phyloP scores from a whole-genome alignment of 2,797 vertebrate species.

The Lagothrix lagotricha region DNA sequence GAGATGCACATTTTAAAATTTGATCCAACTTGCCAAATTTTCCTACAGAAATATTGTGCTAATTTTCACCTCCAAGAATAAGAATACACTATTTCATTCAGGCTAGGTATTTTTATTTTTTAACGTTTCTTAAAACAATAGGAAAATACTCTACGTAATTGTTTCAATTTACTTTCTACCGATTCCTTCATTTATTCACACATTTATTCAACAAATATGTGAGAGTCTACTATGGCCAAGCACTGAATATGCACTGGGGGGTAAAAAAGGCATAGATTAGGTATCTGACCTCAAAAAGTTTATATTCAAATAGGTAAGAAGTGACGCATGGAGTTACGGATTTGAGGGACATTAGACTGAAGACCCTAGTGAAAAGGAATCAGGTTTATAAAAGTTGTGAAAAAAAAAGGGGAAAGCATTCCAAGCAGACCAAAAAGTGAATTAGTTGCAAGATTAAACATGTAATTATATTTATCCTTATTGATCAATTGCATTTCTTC shows the following conservation, averaged over 20 bases:
- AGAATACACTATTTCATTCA: neutral
- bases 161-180: neutral
- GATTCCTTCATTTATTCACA: neutral
- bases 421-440: neutral
- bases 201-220: neutral
- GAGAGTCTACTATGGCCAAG: neutral
- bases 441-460: neutral
- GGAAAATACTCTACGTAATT: neutral
- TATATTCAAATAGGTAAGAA: neutral
- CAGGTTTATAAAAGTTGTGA: neutral
- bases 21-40: neutral
- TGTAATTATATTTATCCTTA: neutral
- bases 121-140: neutral
- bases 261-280: neutral
- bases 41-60: neutral
- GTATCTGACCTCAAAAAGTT: neutral
- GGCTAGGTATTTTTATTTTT: neutral
- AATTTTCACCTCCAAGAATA: neutral
- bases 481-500: neutral
- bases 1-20: neutral
- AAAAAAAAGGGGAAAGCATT: neutral
- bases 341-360: neutral
- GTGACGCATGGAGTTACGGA: neutral
- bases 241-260: neutral
- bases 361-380: neutral